Base-by-base conservation (phyloP, 2,797 vertebrate genomes). In the Pteropus rufus region DNA sequence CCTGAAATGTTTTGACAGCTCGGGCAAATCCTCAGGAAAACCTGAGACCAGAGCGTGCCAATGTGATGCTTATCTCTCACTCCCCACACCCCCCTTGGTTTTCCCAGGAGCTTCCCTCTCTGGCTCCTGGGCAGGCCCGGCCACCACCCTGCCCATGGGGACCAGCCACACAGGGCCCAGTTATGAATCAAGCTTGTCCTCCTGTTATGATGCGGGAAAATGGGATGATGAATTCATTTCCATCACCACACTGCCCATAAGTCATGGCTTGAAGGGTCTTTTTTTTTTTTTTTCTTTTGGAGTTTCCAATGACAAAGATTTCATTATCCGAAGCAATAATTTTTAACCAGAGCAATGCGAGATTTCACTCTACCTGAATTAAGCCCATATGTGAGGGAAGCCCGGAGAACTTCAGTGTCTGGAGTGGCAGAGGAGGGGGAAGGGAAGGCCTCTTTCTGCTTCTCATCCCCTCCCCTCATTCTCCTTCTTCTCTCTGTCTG, bases 301-400 rank as follows among this genome's bases (percentile, higher is more conserved):
- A 98, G 97, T 98, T 98, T 98, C 96, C 98, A 98, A 94, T 94
- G 98, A 99, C 98, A 98, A 98, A 98, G 98, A 98, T 98, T 98
- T 98, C 98, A 98, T 98, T 99, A 99, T 98, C 97, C 98, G 19
- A 96, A 98, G 97, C 92, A 97, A 98, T 98, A 98, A 98, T 98
- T 98, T 98, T 98, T 98, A 98, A 95, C 95, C 82, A 67, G 97
- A 0, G 0, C 93, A 92, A 85, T 94, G 96, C 96, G 97, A 98
- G 97, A 79, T 93, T 97, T 98, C 98, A 95, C 96, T 97, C 97
- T 92, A 94, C 96, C 98, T 98, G 98, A 98, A 99, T 99, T 98
- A 98, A 98, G 98, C 97, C 98, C 98, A 98, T 98, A 98, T 98
- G 98, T 98, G 98, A 88, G 97, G 93, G 96, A 95, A 97, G 97